phyloP scores from a whole-genome alignment of 2,797 vertebrate genomes.

The Simalia tracyae region DNA sequence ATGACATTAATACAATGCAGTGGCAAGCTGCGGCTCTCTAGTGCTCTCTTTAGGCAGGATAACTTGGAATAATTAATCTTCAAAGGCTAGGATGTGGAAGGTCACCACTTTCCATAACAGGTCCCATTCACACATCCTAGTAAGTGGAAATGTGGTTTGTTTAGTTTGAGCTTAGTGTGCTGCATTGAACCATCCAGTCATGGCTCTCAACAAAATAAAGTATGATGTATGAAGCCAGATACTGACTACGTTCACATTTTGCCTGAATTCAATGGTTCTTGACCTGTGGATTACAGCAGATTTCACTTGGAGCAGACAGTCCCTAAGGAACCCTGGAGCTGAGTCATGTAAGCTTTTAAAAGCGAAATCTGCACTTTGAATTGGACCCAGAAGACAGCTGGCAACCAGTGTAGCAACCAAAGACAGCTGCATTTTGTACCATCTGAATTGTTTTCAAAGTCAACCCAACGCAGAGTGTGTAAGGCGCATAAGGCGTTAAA shows the following conservation, averaged over 20 bases:
- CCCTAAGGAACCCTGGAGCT: not conserved
- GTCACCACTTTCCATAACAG: fast-evolving
- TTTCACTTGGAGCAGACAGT: not conserved
- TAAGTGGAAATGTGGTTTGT: not conserved
- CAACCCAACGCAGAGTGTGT: not conserved
- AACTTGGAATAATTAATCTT: constrained; percentile 57
- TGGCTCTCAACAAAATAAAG: not conserved
- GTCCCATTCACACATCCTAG: not conserved
- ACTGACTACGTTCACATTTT: not conserved
- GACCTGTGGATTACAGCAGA: not conserved
- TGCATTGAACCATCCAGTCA: not conserved
- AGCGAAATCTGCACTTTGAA: not conserved
- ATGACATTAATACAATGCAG: constrained; percentile 77
- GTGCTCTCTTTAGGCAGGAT: constrained; percentile 53
- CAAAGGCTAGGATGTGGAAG: not conserved
- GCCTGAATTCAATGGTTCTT: not conserved
- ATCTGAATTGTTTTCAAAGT: not conserved
- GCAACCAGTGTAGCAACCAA: not conserved
- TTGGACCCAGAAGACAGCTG: not conserved
- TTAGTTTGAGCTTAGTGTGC: not conserved
- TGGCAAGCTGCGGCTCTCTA: constrained; percentile 72
- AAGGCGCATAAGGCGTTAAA: not conserved
- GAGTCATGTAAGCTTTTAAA: not conserved
- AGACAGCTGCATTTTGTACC: not conserved
- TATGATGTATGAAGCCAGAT: not conserved